A percentile compares a stretch with the other conserved stretches of the same genome.
These are phyloP conservation scores for Hedychridium roseum DNA, from an alignment of 2,888 invertebrate genomes.

Conservation along the genomic window DNA sequence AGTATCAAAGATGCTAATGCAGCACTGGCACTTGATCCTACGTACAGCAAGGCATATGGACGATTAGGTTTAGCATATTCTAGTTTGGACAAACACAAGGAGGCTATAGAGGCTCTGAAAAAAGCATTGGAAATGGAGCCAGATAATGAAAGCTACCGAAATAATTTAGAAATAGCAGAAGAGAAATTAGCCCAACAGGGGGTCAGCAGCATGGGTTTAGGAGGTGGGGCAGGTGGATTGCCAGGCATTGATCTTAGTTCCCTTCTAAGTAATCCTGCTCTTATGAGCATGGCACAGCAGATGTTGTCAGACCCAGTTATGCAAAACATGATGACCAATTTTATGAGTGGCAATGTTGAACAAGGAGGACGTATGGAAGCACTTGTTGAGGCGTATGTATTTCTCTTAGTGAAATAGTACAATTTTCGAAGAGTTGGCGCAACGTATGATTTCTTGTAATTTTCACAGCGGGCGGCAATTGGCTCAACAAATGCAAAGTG, in stretches of 20 bases:
- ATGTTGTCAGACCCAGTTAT: slow-evolving; percentile 87
- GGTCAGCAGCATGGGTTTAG: slow-evolving; percentile 36
- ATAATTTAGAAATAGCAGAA: slow-evolving; percentile 85
- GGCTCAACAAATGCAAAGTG: slow-evolving; percentile 81
- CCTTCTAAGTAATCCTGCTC: slow-evolving; percentile 80
- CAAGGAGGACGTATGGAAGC: slow-evolving; percentile 61
- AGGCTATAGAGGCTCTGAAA: slow-evolving; percentile 86
- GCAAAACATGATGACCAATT: slow-evolving; percentile 76
- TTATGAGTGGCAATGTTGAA: slow-evolving; percentile 64
- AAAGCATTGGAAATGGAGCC: slow-evolving; percentile 92
- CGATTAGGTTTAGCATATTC: slow-evolving; percentile 88
- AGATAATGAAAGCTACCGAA: slow-evolving; percentile 87
- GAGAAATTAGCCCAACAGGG: slow-evolving; percentile 66
- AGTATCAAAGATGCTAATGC: slow-evolving; percentile 91
- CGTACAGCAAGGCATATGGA: slow-evolving; percentile 95
- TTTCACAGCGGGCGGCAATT: slow-evolving; percentile 78
- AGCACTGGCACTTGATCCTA: slow-evolving; percentile 87
- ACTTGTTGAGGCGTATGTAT: slow-evolving; percentile 67
- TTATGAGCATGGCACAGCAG: slow-evolving; percentile 85
- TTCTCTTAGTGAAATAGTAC: neutral
- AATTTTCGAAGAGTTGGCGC: neutral
- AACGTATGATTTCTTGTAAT: slow-evolving; percentile 56
- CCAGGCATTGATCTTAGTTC: slow-evolving; percentile 69
- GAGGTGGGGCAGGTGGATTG: slow-evolving; percentile 27
- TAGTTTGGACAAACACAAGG: slow-evolving; percentile 80